Percentiles rank a stretch among this genome's conserved stretches.
phyloP scores from a whole-genome alignment of 2,888 invertebrate species.

The Tortricodes alternella region DNA sequence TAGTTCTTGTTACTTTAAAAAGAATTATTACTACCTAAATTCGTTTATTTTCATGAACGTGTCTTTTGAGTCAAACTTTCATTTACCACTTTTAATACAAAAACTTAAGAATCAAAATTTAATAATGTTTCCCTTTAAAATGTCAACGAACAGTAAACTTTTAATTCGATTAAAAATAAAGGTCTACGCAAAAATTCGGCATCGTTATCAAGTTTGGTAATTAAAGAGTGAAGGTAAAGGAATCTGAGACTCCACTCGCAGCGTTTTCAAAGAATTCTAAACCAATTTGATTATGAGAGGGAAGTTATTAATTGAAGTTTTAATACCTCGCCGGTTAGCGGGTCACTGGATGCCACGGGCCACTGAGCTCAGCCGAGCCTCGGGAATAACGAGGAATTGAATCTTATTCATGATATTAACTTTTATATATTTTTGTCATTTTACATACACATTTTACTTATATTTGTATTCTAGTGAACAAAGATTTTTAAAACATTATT shows the following conservation, averaged over 20 bases:
- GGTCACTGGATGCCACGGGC: conserved; percentile 34
- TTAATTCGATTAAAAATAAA: conserved; percentile 34
- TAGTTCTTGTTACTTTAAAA: too few species aligned
- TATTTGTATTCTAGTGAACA: too few species aligned
- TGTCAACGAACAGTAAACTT: conserved; percentile 30
- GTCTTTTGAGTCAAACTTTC: too few species aligned
- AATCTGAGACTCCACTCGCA: conserved; percentile 45
- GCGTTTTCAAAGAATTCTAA: conserved; percentile 46
- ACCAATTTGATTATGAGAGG: conserved; percentile 60
- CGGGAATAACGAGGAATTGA: conserved; percentile 3
- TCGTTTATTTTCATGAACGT: too few species aligned
- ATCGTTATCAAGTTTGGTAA: conserved; percentile 58
- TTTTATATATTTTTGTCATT: too few species aligned
- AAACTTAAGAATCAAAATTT: background rate
- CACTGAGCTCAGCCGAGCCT: conserved; percentile 10
- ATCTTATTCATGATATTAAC: too few species aligned
- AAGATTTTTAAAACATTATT: too few species aligned
- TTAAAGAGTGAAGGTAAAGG: conserved; percentile 53
- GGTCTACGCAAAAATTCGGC: conserved; percentile 36
- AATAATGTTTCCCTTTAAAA: conserved; percentile 4
- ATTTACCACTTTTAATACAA: background rate
- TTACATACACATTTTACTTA: too few species aligned
- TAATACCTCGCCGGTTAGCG: conserved; percentile 42
- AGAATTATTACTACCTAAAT: too few species aligned
- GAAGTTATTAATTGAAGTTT: conserved; percentile 65